These are phyloP conservation scores for Cottus gobio DNA, from an alignment of 2,113 vertebrate species.

Conservation along the genomic window DNA sequence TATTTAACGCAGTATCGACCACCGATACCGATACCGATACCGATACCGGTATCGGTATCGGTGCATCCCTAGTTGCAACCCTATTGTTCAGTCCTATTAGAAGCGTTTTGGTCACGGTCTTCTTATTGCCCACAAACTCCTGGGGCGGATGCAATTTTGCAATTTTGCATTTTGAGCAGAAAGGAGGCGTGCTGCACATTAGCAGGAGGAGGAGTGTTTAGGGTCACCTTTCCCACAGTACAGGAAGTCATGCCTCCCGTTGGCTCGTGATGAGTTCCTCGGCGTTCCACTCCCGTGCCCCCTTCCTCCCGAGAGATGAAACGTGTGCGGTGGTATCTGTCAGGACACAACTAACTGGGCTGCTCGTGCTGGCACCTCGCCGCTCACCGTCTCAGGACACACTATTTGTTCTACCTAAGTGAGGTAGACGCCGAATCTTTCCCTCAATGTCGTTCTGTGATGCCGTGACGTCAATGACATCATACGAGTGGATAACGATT, in stretches of 20 bases:
- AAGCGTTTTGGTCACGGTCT: neutral
- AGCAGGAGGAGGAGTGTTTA: constrained; percentile 27
- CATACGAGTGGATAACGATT: constrained; percentile 15
- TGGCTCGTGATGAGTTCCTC: constrained; percentile 54
- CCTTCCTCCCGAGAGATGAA: constrained; percentile 66
- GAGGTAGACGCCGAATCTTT: constrained; percentile 25
- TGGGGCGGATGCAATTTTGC: neutral
- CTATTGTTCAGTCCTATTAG: neutral
- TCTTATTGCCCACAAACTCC: neutral
- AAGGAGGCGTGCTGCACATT: constrained; percentile 11
- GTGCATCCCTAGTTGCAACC: no score
- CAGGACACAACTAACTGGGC: constrained; percentile 59
- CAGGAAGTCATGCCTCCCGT: constrained; percentile 60
- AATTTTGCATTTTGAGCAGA: constrained; percentile 3
- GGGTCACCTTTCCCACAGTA: constrained; percentile 53
- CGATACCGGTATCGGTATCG: no score
- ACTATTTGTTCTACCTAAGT: constrained; percentile 46
- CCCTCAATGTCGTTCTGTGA: constrained; percentile 6
- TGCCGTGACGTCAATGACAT: neutral
- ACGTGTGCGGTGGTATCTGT: constrained; percentile 61
- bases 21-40: no score
- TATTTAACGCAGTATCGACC: no score
- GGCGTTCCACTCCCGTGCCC: constrained; percentile 62
- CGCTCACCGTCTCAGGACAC: constrained; percentile 54
- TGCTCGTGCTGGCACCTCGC: constrained; percentile 25